Conservation (phyloP, 2,888 invertebrate genomes). For the Metopia argyrocephala region DNA sequence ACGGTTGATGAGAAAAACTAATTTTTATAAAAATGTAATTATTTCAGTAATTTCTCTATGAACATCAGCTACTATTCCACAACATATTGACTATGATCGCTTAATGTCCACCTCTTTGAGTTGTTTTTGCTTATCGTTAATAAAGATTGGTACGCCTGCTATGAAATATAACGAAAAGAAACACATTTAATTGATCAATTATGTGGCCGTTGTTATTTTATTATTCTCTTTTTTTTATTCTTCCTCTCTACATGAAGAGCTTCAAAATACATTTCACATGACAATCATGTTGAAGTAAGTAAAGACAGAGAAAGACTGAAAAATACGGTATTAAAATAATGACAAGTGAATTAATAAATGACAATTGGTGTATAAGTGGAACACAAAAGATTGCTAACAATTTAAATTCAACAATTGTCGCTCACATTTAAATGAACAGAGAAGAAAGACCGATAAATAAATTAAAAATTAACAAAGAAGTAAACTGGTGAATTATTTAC, state of each 20-base stretch:
- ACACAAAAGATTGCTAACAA: conserved; percentile 56
- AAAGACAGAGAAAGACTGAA: neutral
- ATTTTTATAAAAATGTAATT: conserved; percentile 12
- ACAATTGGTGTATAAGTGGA: conserved; percentile 62
- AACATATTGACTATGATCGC: neutral
- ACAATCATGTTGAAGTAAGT: conserved; percentile 41
- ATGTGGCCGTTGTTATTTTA: conserved; percentile 33
- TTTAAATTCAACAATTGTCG: conserved; percentile 56
- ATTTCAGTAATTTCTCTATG: conserved; percentile 11
- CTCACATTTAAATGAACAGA: conserved; percentile 31
- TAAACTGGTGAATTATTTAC: neutral
- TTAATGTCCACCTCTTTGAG: neutral
- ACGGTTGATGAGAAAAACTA: conserved; percentile 30
- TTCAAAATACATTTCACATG: conserved; percentile 55
- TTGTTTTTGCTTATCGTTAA: conserved; percentile 27
- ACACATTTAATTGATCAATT: conserved; percentile 62
- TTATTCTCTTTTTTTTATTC: neutral
- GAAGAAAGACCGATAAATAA: conserved; percentile 28
- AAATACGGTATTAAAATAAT: conserved; percentile 53
- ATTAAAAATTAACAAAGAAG: conserved; percentile 3
- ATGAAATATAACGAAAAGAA: conserved; percentile 41
- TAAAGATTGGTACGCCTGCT: conserved; percentile 27
- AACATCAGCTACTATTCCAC: neutral
- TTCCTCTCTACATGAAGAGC: neutral
- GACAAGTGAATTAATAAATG: conserved; percentile 64